These are phyloP conservation scores for Eupithecia dodoneata DNA, from an alignment of 2,888 invertebrate genomes.

Conservation along the genomic window DNA sequence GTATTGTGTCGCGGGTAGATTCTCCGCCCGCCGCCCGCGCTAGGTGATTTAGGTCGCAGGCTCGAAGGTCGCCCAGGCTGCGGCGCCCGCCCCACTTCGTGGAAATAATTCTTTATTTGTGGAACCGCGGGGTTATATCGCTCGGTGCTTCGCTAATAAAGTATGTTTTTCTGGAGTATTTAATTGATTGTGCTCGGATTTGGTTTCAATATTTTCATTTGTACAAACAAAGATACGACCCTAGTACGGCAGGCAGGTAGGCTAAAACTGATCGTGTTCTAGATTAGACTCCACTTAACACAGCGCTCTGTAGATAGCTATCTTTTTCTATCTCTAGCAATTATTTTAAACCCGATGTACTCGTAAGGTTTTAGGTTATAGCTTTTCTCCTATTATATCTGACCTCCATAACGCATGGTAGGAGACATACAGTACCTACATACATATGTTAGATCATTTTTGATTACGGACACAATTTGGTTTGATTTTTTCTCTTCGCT, in stretches of 20 bases:
- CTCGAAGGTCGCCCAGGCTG: conserved; percentile 33
- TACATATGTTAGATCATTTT: not conserved
- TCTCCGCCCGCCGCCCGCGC: conserved; percentile 31
- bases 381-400: not conserved
- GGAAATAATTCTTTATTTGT: conserved; percentile 27
- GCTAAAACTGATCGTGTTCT: not conserved
- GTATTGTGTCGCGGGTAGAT: not conserved
- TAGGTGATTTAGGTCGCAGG: conserved; percentile 55
- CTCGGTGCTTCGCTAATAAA: not conserved
- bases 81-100: conserved; percentile 24
- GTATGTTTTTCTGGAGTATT: not conserved
- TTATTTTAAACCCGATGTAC: not conserved
- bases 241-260: too few species aligned
- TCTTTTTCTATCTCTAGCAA: not conserved
- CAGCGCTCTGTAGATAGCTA: not conserved
- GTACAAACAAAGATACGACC: too few species aligned
- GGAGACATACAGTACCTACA: not conserved
- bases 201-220: not conserved
- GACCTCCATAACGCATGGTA: not conserved
- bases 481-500: not conserved
- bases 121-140: conserved; percentile 11
- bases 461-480: not conserved
- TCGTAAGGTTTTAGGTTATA: too few species aligned
- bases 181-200: not conserved
- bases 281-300: not conserved